Evolutionary conservation across 2,113 vertebrate genomes (phyloP).

Genomic region (Ctenodactylus gundi): DNA sequence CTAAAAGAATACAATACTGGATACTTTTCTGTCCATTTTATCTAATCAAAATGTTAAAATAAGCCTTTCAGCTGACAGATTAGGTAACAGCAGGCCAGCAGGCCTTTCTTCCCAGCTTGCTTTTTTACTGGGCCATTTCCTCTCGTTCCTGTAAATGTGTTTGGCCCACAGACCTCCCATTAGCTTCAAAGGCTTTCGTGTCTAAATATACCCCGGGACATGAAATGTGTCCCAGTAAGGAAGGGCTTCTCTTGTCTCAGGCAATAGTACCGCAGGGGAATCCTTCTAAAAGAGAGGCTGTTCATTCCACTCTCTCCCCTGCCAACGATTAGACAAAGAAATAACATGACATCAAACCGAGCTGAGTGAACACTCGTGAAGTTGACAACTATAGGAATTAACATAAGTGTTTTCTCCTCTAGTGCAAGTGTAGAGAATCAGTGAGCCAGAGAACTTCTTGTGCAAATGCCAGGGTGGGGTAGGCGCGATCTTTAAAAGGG

Average conservation of each 20-base stretch:
- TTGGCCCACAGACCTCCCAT: slow-evolving; percentile 53
- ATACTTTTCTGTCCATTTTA: slow-evolving; percentile 19
- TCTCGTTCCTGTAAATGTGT: slow-evolving; percentile 23
- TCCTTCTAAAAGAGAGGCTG: neutral
- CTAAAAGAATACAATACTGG: neutral
- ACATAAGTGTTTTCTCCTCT: neutral
- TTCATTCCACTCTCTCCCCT: neutral
- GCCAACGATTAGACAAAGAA: neutral
- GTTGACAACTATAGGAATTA: neutral
- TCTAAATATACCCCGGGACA: slow-evolving; percentile 36
- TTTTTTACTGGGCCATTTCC: neutral
- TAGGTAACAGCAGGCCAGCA: slow-evolving; percentile 29
- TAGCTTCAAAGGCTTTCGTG: slow-evolving; percentile 25
- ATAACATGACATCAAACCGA: neutral
- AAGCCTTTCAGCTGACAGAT: slow-evolving; percentile 17
- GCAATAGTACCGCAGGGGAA: neutral
- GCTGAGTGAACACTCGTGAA: neutral
- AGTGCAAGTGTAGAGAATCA: neutral
- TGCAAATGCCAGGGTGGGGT: neutral
- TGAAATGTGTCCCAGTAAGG: slow-evolving; percentile 22
- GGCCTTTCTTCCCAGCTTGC: slow-evolving; percentile 30
- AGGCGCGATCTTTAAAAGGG: neutral
- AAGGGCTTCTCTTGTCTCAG: neutral
- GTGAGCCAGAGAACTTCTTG: neutral
- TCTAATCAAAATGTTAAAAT: slow-evolving; percentile 1